phyloP scores from a whole-genome alignment of 2,797 vertebrate genomes.

The Bovichtus diacanthus region DNA sequence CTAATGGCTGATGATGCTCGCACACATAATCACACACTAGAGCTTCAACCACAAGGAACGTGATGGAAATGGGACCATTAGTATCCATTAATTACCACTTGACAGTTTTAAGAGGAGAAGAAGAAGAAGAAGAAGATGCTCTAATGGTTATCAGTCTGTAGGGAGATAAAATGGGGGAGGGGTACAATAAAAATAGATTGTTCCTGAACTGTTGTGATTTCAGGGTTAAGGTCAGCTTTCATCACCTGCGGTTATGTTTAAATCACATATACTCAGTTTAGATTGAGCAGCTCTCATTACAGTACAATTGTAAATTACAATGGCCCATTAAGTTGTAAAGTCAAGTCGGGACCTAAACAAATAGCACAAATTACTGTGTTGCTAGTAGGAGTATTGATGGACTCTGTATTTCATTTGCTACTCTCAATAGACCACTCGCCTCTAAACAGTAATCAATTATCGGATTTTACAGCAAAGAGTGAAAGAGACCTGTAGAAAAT shows the following conservation, averaged over 20 bases:
- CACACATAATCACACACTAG: slow-evolving; percentile 59
- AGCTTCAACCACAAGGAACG: slow-evolving; percentile 54
- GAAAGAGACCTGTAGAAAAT: neutral
- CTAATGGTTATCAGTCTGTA: slow-evolving; percentile 41
- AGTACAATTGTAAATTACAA: slow-evolving; percentile 27
- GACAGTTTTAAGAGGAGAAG: slow-evolving; percentile 55
- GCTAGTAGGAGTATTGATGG: slow-evolving; percentile 49
- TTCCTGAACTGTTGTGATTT: slow-evolving; percentile 19
- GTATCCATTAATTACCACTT: slow-evolving; percentile 72
- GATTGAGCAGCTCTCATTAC: slow-evolving; percentile 43
- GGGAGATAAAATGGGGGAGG: slow-evolving; percentile 10
- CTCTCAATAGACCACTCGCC: slow-evolving; percentile 26
- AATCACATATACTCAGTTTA: slow-evolving; percentile 42
- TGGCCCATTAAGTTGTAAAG: slow-evolving; percentile 38
- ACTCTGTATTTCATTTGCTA: slow-evolving; percentile 44
- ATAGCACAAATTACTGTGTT: slow-evolving; percentile 29
- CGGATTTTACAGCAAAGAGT: slow-evolving; percentile 13
- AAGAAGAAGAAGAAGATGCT: slow-evolving; percentile 22
- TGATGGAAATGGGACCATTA: slow-evolving; percentile 63
- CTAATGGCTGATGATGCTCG: slow-evolving; percentile 60
- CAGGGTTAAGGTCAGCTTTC: slow-evolving; percentile 27
- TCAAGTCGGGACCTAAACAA: slow-evolving; percentile 48
- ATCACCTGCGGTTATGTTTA: neutral
- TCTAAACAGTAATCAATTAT: slow-evolving; percentile 45
- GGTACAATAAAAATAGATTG: slow-evolving; percentile 10